Conservation (phyloP, 2,888 invertebrate genomes). For the Drosophila kuntzei region DNA sequence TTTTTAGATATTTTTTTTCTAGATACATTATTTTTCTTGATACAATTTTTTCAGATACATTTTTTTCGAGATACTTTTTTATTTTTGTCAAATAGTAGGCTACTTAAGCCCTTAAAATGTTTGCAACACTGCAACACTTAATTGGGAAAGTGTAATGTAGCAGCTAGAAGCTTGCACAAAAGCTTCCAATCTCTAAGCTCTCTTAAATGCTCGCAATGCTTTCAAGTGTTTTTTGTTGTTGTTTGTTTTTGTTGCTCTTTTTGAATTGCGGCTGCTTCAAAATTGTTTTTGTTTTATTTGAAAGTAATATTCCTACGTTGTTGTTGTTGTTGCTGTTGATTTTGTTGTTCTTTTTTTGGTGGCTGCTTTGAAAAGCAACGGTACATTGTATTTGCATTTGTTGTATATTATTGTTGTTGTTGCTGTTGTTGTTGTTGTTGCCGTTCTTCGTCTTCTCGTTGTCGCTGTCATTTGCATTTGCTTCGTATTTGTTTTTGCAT, state of each 20-base stretch:
- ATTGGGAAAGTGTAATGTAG: constrained; percentile 17
- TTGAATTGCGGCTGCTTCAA: constrained; percentile 17
- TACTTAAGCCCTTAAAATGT: not conserved
- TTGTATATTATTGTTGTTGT: constrained; percentile 22
- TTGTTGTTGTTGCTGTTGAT: constrained; percentile 13
- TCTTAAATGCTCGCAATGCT: constrained; percentile 30
- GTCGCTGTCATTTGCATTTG: constrained; percentile 29
- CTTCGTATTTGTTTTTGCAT: constrained; percentile 39
- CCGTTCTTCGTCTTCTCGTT: constrained; percentile 20
- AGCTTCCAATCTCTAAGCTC: constrained; percentile 38
- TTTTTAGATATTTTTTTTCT: too few relatives aligned
- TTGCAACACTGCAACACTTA: not conserved
- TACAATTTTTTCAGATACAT: too few relatives aligned
- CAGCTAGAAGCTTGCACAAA: constrained; percentile 13
- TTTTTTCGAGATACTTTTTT: too few relatives aligned
- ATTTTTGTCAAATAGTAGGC: too few relatives aligned
- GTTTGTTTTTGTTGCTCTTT: constrained; percentile 14
- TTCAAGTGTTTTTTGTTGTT: constrained; percentile 9
- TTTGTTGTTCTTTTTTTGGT: constrained; percentile 35
- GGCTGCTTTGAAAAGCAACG: constrained; percentile 46
- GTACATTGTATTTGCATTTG: constrained; percentile 50
- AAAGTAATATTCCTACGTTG: constrained; percentile 44
- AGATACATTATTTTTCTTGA: too few relatives aligned
- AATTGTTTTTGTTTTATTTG: constrained; percentile 42
- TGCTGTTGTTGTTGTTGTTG: constrained; percentile 12